Conservation (phyloP, 1,140 invertebrate genomes). For the Meloidogyne hapla region DNA sequence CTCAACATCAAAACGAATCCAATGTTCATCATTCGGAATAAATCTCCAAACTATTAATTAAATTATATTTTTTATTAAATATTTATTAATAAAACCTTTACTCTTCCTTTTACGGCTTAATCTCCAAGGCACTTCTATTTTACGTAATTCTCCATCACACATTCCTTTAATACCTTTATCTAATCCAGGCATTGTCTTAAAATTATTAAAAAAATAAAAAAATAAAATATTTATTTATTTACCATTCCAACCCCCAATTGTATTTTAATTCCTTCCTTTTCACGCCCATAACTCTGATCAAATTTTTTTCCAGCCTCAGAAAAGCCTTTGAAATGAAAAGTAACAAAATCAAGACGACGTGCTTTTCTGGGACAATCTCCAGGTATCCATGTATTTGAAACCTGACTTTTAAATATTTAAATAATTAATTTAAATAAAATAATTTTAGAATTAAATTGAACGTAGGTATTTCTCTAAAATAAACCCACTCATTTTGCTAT, state of each 20-base stretch:
- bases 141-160: slow-evolving; percentile 59
- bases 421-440: no score
- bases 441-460: no score
- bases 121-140: slow-evolving; percentile 58
- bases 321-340: slow-evolving; percentile 64
- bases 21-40: slow-evolving; percentile 62
- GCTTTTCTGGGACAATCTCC: slow-evolving; percentile 52
- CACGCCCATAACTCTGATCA: slow-evolving; percentile 60
- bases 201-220: not conserved
- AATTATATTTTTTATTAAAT: no score
- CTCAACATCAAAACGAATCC: slow-evolving; percentile 59
- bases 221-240: not conserved
- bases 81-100: slow-evolving; percentile 44
- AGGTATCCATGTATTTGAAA: slow-evolving; percentile 57
- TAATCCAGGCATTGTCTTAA: slow-evolving; percentile 54
- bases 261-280: slow-evolving; percentile 51
- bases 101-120: slow-evolving; percentile 61
- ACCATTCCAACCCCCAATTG: slow-evolving; percentile 63
- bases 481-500: no score
- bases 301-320: slow-evolving; percentile 62
- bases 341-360: slow-evolving; percentile 58
- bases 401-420: slow-evolving; percentile 19
- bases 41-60: slow-evolving; percentile 56
- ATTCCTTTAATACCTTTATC: slow-evolving; percentile 61
- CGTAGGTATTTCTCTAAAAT: no score